These are phyloP conservation scores for Fringilla coelebs DNA, from an alignment of 2,797 vertebrate species.

Conservation along the genomic window DNA sequence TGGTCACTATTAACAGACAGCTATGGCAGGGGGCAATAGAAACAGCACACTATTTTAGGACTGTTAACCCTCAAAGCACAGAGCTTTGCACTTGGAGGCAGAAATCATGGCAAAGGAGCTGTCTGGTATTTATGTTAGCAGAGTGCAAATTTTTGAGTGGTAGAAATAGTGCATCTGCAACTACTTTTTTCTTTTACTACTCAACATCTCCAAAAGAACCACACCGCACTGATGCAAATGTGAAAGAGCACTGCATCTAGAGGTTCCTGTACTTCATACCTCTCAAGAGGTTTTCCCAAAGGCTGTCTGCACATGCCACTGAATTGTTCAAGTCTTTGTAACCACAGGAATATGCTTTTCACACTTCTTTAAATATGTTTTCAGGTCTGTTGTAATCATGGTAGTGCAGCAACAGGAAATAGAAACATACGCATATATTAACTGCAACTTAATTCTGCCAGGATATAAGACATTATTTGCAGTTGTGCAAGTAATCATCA, in stretches of 20 bases:
- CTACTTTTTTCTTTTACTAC: neutral
- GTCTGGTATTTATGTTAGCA: neutral
- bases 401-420: neutral
- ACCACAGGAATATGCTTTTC: neutral
- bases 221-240: neutral
- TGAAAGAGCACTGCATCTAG: neutral
- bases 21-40: neutral
- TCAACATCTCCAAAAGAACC: neutral
- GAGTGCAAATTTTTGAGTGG: neutral
- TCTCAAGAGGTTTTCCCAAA: neutral
- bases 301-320: neutral
- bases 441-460: neutral
- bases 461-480: neutral
- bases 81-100: neutral
- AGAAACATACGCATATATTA: neutral
- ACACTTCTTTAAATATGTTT: neutral
- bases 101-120: neutral
- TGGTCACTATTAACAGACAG: neutral
- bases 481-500: neutral
- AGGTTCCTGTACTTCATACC: neutral
- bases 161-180: neutral
- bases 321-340: neutral
- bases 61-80: neutral
- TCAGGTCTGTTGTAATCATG: neutral
- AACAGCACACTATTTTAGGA: neutral